Evolutionary conservation across 2,888 invertebrate species (phyloP).

Genomic region (Hoplodrina ambigua): DNA sequence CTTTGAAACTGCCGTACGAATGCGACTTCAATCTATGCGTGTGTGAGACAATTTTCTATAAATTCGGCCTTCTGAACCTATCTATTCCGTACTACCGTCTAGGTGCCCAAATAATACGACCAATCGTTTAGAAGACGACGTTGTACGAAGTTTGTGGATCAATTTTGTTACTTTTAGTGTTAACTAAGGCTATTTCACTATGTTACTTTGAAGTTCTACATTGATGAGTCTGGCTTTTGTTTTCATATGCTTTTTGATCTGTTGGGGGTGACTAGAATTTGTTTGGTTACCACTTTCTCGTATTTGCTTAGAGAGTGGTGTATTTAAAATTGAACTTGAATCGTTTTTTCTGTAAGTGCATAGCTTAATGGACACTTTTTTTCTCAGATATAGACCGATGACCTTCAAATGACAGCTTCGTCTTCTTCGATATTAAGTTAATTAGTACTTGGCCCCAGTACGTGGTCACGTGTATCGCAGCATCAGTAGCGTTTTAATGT

Average conservation of each 20-base stretch:
- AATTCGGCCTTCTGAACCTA: not conserved
- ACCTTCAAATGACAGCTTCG: too few species aligned
- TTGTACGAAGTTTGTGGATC: conserved; percentile 52
- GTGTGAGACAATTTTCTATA: not conserved
- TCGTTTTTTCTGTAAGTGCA: too few species aligned
- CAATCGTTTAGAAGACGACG: conserved; percentile 55
- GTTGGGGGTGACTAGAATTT: not conserved
- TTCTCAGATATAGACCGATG: too few species aligned
- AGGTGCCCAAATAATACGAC: conserved; percentile 42
- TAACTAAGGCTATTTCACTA: conserved; percentile 26
- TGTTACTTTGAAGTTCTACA: conserved; percentile 40
- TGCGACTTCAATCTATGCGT: not conserved
- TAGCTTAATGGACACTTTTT: too few species aligned
- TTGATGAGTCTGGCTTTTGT: conserved; percentile 26
- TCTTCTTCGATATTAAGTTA: too few species aligned
- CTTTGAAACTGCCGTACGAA: too few species aligned
- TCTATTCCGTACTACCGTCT: not conserved
- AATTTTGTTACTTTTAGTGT: conserved; percentile 54
- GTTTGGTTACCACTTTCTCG: not conserved
- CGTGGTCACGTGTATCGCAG: too few species aligned
- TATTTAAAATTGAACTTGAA: too few species aligned
- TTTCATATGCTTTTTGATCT: conserved; percentile 11
- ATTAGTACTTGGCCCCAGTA: too few species aligned
- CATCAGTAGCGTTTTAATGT: too few species aligned
- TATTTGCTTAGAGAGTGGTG: too few species aligned